Conservation (phyloP, 1,140 invertebrate genomes). For the Reticulitermes speratus region DNA sequence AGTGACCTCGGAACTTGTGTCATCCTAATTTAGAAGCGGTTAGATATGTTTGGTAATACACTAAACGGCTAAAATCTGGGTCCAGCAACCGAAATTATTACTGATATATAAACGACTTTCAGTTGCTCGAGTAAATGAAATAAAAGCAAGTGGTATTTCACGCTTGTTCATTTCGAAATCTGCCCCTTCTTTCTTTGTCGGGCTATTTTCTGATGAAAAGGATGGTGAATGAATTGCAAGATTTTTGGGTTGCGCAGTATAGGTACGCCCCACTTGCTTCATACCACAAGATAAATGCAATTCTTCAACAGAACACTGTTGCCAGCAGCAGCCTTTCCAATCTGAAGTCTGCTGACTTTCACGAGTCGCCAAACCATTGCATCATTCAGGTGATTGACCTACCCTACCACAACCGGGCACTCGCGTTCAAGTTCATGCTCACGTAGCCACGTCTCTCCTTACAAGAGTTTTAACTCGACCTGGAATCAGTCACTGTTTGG, state of each 20-base stretch:
- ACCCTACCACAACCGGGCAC: background rate
- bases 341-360: background rate
- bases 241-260: constrained; percentile 17
- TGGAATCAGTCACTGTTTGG: too few species aligned
- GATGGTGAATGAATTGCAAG: constrained; percentile 24
- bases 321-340: background rate
- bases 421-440: background rate
- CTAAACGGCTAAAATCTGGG: background rate
- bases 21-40: background rate
- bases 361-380: background rate
- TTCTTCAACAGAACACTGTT: background rate
- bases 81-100: constrained; percentile 2
- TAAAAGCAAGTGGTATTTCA: constrained; percentile 27
- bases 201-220: constrained; percentile 21
- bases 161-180: constrained; percentile 18
- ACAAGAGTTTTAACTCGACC: too few species aligned
- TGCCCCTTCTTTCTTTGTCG: background rate
- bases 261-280: constrained; percentile 22
- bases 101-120: constrained; percentile 3
- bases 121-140: constrained; percentile 25
- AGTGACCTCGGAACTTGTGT: background rate
- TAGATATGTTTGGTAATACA: background rate
- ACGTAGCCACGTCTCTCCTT: background rate
- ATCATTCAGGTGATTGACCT: background rate
- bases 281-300: background rate